A percentile compares a stretch with the other conserved stretches of the same genome.
Conservation (phyloP, 1,140 invertebrate genomes). For the Paraescarpia echinospica region DNA sequence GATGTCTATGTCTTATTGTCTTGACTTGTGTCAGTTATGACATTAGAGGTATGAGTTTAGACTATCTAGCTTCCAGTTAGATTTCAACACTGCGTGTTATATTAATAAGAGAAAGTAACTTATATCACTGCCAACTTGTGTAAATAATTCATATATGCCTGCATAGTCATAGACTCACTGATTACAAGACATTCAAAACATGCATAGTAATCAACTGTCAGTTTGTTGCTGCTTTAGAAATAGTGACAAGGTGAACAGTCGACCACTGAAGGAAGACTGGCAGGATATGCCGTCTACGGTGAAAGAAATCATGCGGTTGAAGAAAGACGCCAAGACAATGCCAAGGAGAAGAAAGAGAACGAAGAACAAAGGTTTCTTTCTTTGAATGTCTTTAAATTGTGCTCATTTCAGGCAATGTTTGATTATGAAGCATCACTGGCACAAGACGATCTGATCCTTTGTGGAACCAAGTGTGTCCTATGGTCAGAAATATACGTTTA, state of each 20-base stretch:
- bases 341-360: background rate
- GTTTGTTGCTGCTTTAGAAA: background rate
- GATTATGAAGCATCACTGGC: background rate
- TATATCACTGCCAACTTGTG: no score
- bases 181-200: background rate
- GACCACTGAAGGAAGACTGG: background rate
- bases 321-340: background rate
- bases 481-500: no score
- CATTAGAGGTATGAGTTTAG: no score
- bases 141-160: no score
- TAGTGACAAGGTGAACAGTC: background rate
- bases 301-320: background rate
- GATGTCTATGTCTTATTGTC: no score
- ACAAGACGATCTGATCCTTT: background rate
- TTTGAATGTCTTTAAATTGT: background rate
- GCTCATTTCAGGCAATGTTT: background rate
- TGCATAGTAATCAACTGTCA: background rate
- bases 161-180: no score
- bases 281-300: background rate
- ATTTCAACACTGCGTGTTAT: no score
- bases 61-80: no score
- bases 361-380: background rate
- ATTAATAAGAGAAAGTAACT: no score
- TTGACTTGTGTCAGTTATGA: no score
- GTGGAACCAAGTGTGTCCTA: no score